phyloP scores from a whole-genome alignment of 2,113 vertebrate species.

The Cryptoleucopteryx plumbea region DNA sequence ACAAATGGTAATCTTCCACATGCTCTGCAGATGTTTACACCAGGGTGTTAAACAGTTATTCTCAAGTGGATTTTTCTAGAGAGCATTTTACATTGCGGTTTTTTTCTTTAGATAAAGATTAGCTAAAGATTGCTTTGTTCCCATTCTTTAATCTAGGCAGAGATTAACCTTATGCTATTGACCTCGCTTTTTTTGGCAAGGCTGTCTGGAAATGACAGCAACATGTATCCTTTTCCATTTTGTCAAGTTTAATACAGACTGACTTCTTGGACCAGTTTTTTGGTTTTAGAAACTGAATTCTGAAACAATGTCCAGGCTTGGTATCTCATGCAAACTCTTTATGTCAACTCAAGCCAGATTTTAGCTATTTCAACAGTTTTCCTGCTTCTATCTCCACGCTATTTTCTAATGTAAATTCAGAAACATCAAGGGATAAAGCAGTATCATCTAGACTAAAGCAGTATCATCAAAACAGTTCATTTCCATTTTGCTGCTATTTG shows the following conservation, averaged over 20 bases:
- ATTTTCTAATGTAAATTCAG: not conserved
- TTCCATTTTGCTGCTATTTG: not conserved
- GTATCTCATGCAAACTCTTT: not conserved
- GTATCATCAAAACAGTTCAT: not conserved
- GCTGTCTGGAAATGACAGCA: not conserved
- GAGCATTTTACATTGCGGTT: not conserved
- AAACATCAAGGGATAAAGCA: not conserved
- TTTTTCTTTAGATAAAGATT: not conserved
- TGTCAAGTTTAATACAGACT: not conserved
- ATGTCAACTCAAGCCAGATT: not conserved
- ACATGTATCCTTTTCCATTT: not conserved
- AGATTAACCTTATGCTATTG: not conserved
- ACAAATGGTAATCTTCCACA: not conserved
- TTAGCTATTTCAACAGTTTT: not conserved
- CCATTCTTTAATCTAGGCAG: not conserved
- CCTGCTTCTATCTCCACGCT: not conserved
- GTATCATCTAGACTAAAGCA: not conserved
- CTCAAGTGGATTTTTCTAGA: not conserved
- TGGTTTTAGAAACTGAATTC: not conserved
- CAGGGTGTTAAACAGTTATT: not conserved
- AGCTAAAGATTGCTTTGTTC: constrained; percentile 19
- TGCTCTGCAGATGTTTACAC: constrained; percentile 14
- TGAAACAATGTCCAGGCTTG: not conserved
- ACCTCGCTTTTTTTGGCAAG: not conserved
- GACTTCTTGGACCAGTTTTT: not conserved